Base-by-base conservation (phyloP, 2,113 vertebrate genomes). In the Prionailurus viverrinus region DNA sequence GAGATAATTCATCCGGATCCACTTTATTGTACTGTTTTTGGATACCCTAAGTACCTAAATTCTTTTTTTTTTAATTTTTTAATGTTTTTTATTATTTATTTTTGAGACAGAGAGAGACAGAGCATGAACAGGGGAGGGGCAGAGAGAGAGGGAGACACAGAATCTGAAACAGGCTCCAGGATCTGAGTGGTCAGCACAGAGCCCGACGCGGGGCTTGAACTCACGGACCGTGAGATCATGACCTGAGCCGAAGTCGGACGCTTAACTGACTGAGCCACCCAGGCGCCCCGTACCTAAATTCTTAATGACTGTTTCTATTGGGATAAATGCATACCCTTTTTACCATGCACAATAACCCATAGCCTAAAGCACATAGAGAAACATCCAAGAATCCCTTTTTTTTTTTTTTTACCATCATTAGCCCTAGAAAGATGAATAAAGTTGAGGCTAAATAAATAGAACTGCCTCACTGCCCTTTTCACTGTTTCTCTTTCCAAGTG, bases 391-490 rank as follows among this genome's bases (percentile, higher is more conserved):
- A 73, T 82, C 12, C 25, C 3, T 45, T 45, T 45, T n/a, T 36
- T 48, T 94, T 87, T 41, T 81, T 92, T 69, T 36, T 53, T 31
- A 76, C 14, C 53, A 66, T 13, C 41, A 74, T 55, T 25, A 83
- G 15, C 15, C 55, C 53, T 81, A 66, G 71, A 74, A 84, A 85
- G 31, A 93, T n/a, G n/a, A 89, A 41, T 73, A n/a, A 41, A 1
- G 39, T 13, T 21, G 3, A 36, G 74, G 36, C 3, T 33, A 66
- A 41, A 29, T 39, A 23, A 71, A 18, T 4, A 69, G 69, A 53
- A 41, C 3, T 4, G 0, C 14, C 0, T 19, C 3, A 4, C 41
- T 63, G 18, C 39, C 45, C 4, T 74, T 31, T 58, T 29, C 7
- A 4, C 29, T 71, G 16, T 76, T 73, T 74, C 13, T 29, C 65